Percentiles rank a stretch among this genome's conserved stretches.
These are phyloP conservation scores for Acromyrmex charruanus DNA, from an alignment of 1,140 invertebrate species.

Conservation along the genomic window DNA sequence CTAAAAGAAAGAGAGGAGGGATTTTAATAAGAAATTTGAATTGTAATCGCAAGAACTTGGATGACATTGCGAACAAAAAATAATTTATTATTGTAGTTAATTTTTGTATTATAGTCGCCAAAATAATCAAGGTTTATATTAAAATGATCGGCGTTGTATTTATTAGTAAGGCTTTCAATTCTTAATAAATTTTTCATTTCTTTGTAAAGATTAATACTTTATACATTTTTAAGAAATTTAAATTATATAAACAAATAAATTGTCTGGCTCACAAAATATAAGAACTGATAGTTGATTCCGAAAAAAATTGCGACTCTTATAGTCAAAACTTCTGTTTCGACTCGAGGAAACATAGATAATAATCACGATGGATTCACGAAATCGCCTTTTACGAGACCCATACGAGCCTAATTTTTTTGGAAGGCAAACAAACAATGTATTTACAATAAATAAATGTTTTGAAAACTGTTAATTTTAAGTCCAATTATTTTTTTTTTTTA, in stretches of 20 bases:
- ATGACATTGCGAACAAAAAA: neutral
- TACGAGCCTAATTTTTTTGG: constrained; percentile 65
- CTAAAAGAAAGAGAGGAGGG: neutral
- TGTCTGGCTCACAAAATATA: neutral
- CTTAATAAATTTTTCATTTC: constrained; percentile 2
- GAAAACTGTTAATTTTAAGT: constrained; percentile 66
- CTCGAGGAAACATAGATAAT: constrained; percentile 11
- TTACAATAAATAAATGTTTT: constrained; percentile 79
- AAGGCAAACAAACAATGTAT: constrained; percentile 75
- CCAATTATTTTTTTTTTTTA: neutral
- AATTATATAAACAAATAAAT: neutral
- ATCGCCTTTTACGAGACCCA: constrained; percentile 47
- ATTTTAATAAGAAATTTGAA: neutral
- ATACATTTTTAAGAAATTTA: neutral
- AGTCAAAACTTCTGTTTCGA: constrained; percentile 16
- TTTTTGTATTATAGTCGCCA: constrained; percentile 1
- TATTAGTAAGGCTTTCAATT: neutral
- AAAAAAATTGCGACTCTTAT: neutral
- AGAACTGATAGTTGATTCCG: neutral
- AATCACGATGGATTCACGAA: constrained; percentile 13
- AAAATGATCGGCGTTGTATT: neutral
- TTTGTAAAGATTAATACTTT: neutral
- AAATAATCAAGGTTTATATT: neutral
- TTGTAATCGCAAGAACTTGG: neutral
- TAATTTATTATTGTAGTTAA: neutral